phyloP scores from a whole-genome alignment of 2,797 vertebrate genomes.

The Protonibea diacanthus region DNA sequence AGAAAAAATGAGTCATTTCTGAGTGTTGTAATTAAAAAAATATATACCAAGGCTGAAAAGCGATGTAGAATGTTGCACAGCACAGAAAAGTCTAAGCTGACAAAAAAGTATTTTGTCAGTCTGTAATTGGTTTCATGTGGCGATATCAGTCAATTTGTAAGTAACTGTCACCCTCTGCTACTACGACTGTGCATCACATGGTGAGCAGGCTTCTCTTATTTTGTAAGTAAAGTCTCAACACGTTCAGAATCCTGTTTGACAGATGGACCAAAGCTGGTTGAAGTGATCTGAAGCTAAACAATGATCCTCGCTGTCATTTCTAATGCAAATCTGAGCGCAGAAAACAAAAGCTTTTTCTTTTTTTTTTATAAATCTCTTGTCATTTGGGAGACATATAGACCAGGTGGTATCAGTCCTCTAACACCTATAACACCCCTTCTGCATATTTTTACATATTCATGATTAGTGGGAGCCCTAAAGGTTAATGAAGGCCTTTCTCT shows the following conservation, averaged over 20 bases:
- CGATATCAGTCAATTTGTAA: conserved; percentile 30
- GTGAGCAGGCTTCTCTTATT: conserved; percentile 35
- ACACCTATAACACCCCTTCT: conserved; percentile 81
- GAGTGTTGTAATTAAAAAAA: background rate
- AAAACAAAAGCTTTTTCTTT: conserved; percentile 69
- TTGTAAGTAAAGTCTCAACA: conserved; percentile 17
- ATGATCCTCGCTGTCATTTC: conserved; percentile 63
- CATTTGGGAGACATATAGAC: conserved; percentile 71
- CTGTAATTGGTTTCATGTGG: conserved; percentile 30
- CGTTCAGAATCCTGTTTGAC: conserved; percentile 44
- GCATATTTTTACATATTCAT: conserved; percentile 83
- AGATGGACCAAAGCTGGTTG: conserved; percentile 57
- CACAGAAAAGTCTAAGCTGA: background rate
- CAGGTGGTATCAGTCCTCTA: conserved; percentile 75
- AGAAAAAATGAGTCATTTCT: background rate
- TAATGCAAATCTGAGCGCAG: conserved; percentile 71
- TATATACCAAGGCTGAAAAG: background rate
- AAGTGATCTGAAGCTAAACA: conserved; percentile 55
- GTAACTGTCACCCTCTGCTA: conserved; percentile 12
- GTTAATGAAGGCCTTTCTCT: conserved; percentile 81
- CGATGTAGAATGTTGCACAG: background rate
- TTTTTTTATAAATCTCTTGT: conserved; percentile 54
- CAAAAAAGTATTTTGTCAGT: conserved; percentile 37
- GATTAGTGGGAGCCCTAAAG: conserved; percentile 78
- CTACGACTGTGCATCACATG: conserved; percentile 10